These are phyloP conservation scores for Meriones psammophilus DNA, from an alignment of 2,797 vertebrate genomes.

Conservation along the genomic window DNA sequence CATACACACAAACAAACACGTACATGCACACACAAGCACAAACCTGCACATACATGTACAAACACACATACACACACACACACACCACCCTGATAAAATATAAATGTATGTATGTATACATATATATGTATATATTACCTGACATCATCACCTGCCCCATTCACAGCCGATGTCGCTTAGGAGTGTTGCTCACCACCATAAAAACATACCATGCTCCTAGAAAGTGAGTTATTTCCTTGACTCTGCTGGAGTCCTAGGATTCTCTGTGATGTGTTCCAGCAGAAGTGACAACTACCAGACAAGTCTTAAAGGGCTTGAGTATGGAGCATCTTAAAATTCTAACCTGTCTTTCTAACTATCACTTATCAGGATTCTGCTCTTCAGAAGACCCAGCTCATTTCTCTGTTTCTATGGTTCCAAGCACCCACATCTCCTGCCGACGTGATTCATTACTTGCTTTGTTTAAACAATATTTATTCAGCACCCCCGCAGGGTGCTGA, in stretches of 20 bases:
- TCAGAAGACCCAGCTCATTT: not conserved
- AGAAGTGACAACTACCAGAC: not conserved
- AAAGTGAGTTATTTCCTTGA: not conserved
- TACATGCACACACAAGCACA: not conserved
- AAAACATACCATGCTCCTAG: not conserved
- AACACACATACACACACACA: not conserved
- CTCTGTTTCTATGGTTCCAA: not conserved
- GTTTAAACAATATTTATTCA: conserved; percentile 82
- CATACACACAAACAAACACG: not conserved
- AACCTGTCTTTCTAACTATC: rapidly evolving
- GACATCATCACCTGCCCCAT: not conserved
- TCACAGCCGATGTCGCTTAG: not conserved
- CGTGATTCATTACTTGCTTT: conserved; percentile 71
- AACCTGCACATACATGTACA: too few species aligned
- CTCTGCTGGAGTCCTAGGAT: not conserved
- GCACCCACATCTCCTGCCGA: conserved; percentile 39
- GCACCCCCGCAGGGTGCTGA: conserved; percentile 61
- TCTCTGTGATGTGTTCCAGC: not conserved
- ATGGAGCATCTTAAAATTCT: too few species aligned
- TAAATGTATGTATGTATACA: not conserved
- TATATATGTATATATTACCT: too few species aligned
- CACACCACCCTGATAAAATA: not conserved
- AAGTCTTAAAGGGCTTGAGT: not conserved
- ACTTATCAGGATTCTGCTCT: not conserved
- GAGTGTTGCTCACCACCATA: not conserved